Evolutionary conservation across 2,113 vertebrate genomes (phyloP).

Genomic region (Rhodinocichla rosea): DNA sequence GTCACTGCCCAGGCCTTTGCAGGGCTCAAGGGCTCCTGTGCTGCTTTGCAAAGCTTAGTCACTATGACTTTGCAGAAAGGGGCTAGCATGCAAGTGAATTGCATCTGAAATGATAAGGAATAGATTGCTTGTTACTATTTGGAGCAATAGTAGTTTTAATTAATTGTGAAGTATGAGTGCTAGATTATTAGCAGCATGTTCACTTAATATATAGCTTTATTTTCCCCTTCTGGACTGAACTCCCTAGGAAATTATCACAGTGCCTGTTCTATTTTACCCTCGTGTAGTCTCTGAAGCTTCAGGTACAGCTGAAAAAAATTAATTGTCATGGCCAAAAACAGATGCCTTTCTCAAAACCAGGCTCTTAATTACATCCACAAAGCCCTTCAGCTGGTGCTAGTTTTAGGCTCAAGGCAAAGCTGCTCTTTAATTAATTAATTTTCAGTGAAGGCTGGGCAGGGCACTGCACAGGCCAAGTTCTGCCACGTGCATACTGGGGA

Average conservation of each 20-base stretch:
- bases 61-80: not conserved
- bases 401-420: not conserved
- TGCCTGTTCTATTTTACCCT: not conserved
- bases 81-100: not conserved
- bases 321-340: not conserved
- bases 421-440: not conserved
- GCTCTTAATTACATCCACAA: not conserved
- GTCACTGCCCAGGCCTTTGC: not conserved
- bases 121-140: not conserved
- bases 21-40: not conserved
- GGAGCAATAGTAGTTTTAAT: not conserved
- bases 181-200: not conserved
- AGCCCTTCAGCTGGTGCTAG: not conserved
- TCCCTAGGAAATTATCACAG: not conserved
- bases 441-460: not conserved
- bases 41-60: not conserved
- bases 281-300: not conserved
- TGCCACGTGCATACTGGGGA: accelerated
- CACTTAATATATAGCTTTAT: not conserved
- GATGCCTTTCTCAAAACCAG: not conserved
- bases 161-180: not conserved
- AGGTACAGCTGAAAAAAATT: not conserved
- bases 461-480: not conserved
- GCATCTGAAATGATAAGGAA: not conserved
- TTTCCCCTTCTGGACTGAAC: not conserved